Evolutionary conservation across 1,140 invertebrate genomes (phyloP).

Genomic region (Hylaeus volcanicus): DNA sequence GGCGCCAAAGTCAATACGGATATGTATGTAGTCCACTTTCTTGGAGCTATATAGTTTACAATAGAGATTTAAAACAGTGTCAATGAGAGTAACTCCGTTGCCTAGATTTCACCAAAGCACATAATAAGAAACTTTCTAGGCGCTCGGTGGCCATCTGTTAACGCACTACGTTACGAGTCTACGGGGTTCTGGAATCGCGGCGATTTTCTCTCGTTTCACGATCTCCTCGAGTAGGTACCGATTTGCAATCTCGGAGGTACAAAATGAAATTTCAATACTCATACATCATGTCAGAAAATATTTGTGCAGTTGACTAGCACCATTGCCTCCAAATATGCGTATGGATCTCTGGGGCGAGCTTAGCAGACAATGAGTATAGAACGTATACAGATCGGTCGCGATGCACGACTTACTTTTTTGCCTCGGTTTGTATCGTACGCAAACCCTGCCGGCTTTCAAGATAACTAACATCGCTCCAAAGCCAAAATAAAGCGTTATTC

Average conservation of each 20-base stretch:
- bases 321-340: too few relatives aligned
- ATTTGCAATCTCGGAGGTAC: neutral
- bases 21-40: slow-evolving; percentile 20
- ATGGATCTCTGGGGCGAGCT: too few relatives aligned
- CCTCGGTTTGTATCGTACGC: too few relatives aligned
- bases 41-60: slow-evolving; percentile 15
- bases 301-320: too few relatives aligned
- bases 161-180: slow-evolving; percentile 3
- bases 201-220: neutral
- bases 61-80: slow-evolving; percentile 29
- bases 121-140: slow-evolving; percentile 38
- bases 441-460: too few relatives aligned
- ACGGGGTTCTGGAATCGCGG: neutral
- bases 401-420: too few relatives aligned
- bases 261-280: neutral
- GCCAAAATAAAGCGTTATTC: too few relatives aligned
- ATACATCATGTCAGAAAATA: too few relatives aligned
- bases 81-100: slow-evolving; percentile 30
- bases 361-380: too few relatives aligned
- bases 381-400: too few relatives aligned
- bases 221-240: neutral
- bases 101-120: slow-evolving; percentile 30
- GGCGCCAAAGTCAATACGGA: neutral
- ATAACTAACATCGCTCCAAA: too few relatives aligned
- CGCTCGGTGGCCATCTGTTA: slow-evolving; percentile 30